Base-by-base conservation (phyloP, 2,888 invertebrate species). In the Cephus sareptanus region DNA sequence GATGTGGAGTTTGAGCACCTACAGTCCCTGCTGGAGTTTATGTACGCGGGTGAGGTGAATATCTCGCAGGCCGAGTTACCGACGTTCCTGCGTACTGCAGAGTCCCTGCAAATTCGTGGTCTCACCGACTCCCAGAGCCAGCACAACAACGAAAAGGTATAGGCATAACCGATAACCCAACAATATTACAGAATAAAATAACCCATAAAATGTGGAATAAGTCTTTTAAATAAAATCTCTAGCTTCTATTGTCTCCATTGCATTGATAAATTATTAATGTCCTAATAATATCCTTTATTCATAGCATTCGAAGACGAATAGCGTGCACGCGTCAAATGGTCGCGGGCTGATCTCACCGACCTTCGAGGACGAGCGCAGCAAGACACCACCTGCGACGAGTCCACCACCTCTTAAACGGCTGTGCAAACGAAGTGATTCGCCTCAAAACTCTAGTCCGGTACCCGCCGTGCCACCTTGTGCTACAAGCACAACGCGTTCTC, bases 1-100 rank as follows among this genome's bases (percentile, higher is more conserved):
- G 96, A 96, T 93, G 96, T 96, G 87, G 95, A 96, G 89, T 95
- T 95, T 87, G 94, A 94, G 88, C 96, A 96, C 90, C 94, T 96
- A 85, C 94, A 95, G 84, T 95, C 96, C 77, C 93, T 96, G 81
- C 93, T 96, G 90, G 96, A 96, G 92, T 97, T 96, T 90, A 96
- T 97, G 96, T 97, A 97, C 91, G 96, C 95, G 84, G 96, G 96
- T 77, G 96, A 96, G 92, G 96, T 96, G 84, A 96, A 96, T 92
- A 95, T 96, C 81, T 95, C 96, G 85, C 96, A 96, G 92, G 95
- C 95, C 81, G 95, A 96, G 88, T 93, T 96, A 82, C 94, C 95
- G 83, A 94, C 95, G 69, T 96, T 96, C 92, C 92, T 96, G 85
- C 94, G 95, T 86, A 96, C 96, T 56, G 96, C 96, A 74, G 96